Conservation (phyloP, 1,140 invertebrate genomes). For the Ceratina australensis region DNA sequence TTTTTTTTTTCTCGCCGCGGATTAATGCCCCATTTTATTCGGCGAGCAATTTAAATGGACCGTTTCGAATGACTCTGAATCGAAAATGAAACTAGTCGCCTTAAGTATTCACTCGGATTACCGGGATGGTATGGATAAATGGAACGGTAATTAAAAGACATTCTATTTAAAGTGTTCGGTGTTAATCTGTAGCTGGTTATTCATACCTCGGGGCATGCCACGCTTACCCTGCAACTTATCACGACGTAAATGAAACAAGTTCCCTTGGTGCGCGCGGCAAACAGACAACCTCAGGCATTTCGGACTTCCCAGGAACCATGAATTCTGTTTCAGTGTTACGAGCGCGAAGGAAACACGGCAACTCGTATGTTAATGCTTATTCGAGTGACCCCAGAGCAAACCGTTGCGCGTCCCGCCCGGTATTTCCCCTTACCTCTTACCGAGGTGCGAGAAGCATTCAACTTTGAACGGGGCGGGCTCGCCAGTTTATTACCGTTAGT, state of each 20-base stretch:
- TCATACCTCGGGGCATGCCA: no score
- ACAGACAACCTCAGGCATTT: conserved; percentile 13
- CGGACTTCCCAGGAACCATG: not conserved
- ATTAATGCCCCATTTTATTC: conserved; percentile 35
- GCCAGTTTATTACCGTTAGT: not conserved
- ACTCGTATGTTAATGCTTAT: conserved; percentile 1
- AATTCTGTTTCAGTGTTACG: not conserved
- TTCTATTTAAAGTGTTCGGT: not conserved
- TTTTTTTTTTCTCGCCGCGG: not conserved
- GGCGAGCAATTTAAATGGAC: conserved; percentile 56
- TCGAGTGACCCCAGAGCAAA: not conserved
- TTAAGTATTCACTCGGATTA: no score
- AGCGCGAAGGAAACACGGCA: not conserved
- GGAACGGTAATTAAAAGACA: not conserved
- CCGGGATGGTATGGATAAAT: not conserved
- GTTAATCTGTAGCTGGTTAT: not conserved
- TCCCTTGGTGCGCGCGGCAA: not conserved
- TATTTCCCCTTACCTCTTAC: not conserved
- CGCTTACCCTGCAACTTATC: not conserved
- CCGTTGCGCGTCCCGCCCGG: no score
- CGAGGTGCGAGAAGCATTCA: not conserved
- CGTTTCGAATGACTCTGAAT: not conserved
- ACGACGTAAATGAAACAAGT: conserved; percentile 15
- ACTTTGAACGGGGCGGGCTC: not conserved
- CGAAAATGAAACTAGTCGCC: not conserved